Evolutionary conservation across 2,888 invertebrate species (phyloP), one percentile per base, ranked within the genome.

Genomic region (Netelia virgata): DNA sequence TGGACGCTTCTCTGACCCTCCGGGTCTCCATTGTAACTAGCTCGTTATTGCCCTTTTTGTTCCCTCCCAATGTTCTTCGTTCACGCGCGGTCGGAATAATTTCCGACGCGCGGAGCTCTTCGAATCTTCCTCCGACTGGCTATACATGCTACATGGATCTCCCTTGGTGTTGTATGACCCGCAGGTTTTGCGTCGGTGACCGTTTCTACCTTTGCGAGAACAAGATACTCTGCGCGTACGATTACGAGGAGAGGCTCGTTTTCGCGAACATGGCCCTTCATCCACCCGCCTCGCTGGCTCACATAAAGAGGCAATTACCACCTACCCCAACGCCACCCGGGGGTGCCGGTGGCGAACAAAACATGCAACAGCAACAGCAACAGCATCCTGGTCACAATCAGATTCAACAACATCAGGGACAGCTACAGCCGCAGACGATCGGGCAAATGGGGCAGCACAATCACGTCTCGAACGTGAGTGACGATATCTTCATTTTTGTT

Each of bases 161-260:
- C n/a, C n/a, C 28, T 73, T 61, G 53, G 11, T 9, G 28, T 68
- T 86, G 74, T 88, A 85, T 91, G 92, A 81, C 76, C 11, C 28
- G 11, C 96, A 99, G 99, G 95, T 99, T 99, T 95, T 99, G 99
- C 94, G 98, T 99, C 61, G 99, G 99, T 47, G 99, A 99, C 94
- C 96, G 98, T 87, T 99, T 98, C 94, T 99, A 99, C 94, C 94
- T 99, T 90, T 98, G 98, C 94, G 99, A 99, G 94, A 99, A 99
- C 94, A 98, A 98, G 95, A 99, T 99, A 89, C 96, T 99, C 75
- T 99, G 99, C 94, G 99, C 99, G 94, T 98, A 98, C 93, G 99
- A 99, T 94, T 99, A 99, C 93, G 98, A 99, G 93, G 99, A 99
- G 94, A 95, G 98, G 88, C 95, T 98, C 94, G 98, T 98, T 87